phyloP scores from a whole-genome alignment of 2,113 vertebrate species.

The Polyodon spathula region DNA sequence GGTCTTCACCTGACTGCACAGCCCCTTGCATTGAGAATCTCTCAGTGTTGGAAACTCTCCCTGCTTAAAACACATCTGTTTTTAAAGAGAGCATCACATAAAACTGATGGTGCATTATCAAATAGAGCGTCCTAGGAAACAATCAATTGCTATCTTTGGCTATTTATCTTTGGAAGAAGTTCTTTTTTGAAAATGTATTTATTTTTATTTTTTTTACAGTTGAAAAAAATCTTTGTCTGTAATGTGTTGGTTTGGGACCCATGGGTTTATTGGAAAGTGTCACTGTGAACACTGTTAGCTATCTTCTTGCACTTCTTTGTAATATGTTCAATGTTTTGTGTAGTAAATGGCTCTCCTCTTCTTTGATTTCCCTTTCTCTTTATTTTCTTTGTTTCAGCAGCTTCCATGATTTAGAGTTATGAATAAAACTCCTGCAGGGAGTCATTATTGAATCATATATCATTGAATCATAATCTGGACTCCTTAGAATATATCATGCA shows the following conservation, averaged over 20 bases:
- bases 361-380: slow-evolving; percentile 10
- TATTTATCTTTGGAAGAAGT: no score
- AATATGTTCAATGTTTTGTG: neutral
- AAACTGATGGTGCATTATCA: no score
- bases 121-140: no score
- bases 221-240: neutral
- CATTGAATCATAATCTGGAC: no score
- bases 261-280: neutral
- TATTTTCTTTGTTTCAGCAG: slow-evolving; percentile 47
- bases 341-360: slow-evolving; percentile 4
- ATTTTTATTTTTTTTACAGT: neutral
- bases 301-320: neutral
- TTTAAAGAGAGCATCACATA: no score
- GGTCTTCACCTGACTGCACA: no score
- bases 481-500: no score
- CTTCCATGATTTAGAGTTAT: slow-evolving; percentile 47
- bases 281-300: neutral
- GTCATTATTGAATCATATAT: no score
- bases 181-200: neutral
- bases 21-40: no score
- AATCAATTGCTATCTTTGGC: no score
- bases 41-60: no score
- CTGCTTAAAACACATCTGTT: no score
- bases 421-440: slow-evolving; percentile 34
- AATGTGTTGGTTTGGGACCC: neutral